These are phyloP conservation scores for Augochlora pura DNA, from an alignment of 1,140 invertebrate genomes.

Conservation along the genomic window DNA sequence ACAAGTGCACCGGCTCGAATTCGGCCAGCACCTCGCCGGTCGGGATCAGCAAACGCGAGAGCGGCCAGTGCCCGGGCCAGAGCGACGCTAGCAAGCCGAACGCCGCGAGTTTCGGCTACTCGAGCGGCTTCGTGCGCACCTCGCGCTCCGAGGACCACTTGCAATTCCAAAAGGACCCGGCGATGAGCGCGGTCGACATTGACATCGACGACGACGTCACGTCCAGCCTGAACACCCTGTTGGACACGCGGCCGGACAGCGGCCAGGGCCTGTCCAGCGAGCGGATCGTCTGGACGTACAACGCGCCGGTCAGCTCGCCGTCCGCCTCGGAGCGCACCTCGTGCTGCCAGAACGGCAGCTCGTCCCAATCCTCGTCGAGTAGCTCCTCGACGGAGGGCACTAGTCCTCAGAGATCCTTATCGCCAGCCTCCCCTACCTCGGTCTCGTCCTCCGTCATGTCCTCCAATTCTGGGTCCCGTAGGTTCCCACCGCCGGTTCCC, in stretches of 20 bases:
- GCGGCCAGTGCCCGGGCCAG: slow-evolving; percentile 61
- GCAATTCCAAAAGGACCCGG: slow-evolving; percentile 88
- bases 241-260: slow-evolving; percentile 89
- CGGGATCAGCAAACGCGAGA: slow-evolving; percentile 79
- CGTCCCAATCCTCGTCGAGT: slow-evolving; percentile 81
- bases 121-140: slow-evolving; percentile 85
- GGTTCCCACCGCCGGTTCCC: slow-evolving; percentile 70
- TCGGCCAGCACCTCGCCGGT: slow-evolving; percentile 81
- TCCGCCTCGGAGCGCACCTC: slow-evolving; percentile 77
- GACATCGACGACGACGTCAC: slow-evolving; percentile 96
- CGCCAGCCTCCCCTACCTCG: slow-evolving; percentile 90
- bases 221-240: slow-evolving; percentile 93
- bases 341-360: slow-evolving; percentile 79
- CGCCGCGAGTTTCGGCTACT: slow-evolving; percentile 70
- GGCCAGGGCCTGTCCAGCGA: slow-evolving; percentile 81
- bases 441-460: slow-evolving; percentile 93
- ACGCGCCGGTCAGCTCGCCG: slow-evolving; percentile 85
- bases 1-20: slow-evolving; percentile 79
- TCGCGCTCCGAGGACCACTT: slow-evolving; percentile 93
- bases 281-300: slow-evolving; percentile 95
- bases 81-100: slow-evolving; percentile 45
- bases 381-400: slow-evolving; percentile 85
- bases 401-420: slow-evolving; percentile 85
- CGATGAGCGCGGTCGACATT: slow-evolving; percentile 90
- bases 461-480: slow-evolving; percentile 82